These are phyloP conservation scores for Meta bourneti DNA, from an alignment of 2,888 invertebrate genomes.

Conservation along the genomic window DNA sequence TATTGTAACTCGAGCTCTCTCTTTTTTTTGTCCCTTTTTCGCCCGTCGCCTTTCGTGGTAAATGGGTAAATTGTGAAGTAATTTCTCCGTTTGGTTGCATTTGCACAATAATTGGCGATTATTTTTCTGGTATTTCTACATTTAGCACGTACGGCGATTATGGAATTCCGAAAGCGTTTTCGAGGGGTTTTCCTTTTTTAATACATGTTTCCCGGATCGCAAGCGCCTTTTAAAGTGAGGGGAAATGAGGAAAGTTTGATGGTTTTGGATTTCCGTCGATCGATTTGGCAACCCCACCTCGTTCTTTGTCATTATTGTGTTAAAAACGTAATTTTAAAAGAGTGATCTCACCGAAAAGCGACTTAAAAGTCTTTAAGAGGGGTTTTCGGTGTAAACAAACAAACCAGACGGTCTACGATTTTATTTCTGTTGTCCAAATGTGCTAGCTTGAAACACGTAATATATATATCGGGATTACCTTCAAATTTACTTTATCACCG, in stretches of 20 bases:
- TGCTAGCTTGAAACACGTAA: too few species aligned
- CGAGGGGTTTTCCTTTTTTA: conserved; percentile 20
- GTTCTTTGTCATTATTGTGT: not conserved
- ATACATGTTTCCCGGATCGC: not conserved
- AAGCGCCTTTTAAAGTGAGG: not conserved
- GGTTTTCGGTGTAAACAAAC: too few species aligned
- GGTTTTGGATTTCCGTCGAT: not conserved
- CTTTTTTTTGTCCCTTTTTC: conserved; percentile 9
- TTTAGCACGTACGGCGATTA: conserved; percentile 57
- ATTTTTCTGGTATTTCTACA: conserved; percentile 46
- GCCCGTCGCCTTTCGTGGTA: conserved; percentile 9
- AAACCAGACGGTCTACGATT: too few species aligned
- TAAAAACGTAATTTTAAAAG: not conserved
- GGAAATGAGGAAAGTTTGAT: not conserved
- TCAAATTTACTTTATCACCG: too few species aligned
- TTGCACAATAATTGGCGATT: conserved; percentile 67
- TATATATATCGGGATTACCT: too few species aligned
- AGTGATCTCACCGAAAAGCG: not conserved
- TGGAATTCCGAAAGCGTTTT: conserved; percentile 24
- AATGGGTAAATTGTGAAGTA: conserved; percentile 70
- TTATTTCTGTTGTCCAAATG: too few species aligned
- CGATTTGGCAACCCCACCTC: not conserved
- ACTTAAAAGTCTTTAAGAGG: too few species aligned
- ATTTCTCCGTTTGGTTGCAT: conserved; percentile 62
- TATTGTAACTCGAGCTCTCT: conserved; percentile 54